A percentile compares a stretch with the other conserved stretches of the same genome.
Evolutionary conservation across 2,888 invertebrate species (phyloP).

Genomic region (Bugula neritina): DNA sequence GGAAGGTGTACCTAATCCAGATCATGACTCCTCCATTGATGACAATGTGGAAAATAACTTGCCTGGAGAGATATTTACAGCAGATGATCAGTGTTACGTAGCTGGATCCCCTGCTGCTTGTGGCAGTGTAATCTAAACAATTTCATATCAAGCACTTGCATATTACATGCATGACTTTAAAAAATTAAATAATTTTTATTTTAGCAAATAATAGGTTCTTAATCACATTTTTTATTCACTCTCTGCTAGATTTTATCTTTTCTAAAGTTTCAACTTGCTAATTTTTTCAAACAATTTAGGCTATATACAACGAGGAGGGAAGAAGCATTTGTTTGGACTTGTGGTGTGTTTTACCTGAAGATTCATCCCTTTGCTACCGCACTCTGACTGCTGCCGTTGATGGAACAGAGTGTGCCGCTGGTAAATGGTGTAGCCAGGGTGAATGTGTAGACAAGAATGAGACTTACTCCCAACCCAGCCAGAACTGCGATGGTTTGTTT

Average conservation of each 20-base stretch:
- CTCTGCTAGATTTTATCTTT: too few relatives aligned
- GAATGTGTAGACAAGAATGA: neutral
- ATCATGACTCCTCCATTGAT: constrained; percentile 14
- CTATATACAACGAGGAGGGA: neutral
- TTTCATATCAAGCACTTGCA: neutral
- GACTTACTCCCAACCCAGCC: neutral
- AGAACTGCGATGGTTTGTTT: neutral
- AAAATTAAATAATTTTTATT: too few relatives aligned
- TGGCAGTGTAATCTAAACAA: neutral
- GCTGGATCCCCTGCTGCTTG: neutral
- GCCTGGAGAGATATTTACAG: constrained; percentile 1
- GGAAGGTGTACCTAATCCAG: neutral
- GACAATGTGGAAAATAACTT: neutral
- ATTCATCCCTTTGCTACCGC: neutral
- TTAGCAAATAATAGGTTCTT: too few relatives aligned
- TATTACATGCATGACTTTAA: too few relatives aligned
- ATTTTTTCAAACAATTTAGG: neutral
- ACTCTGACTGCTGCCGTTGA: neutral
- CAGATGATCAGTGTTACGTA: constrained; percentile 24
- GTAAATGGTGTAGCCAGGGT: constrained; percentile 4
- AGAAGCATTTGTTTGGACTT: neutral
- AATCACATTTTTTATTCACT: too few relatives aligned
- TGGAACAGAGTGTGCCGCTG: constrained; percentile 7
- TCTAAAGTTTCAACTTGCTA: neutral
- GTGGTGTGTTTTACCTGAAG: neutral